Conservation (phyloP, 1,140 invertebrate species). For the Leptonema lineaticorne region DNA sequence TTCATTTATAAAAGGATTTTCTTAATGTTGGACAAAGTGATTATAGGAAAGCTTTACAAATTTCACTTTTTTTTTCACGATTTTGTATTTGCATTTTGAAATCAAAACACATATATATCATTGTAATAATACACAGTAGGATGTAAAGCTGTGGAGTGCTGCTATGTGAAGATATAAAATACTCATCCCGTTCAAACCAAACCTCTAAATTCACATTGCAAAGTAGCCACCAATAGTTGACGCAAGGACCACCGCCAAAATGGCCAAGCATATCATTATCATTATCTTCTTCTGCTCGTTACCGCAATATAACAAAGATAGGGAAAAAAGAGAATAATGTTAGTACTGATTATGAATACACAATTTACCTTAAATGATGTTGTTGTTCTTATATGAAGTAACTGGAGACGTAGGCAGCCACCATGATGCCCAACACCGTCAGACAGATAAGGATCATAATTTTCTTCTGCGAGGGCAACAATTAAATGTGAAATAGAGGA, state of each 20-base stretch:
- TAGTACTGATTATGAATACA: conserved; percentile 48
- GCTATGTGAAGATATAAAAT: conserved; percentile 37
- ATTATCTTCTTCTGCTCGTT: conserved; percentile 94
- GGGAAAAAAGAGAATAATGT: conserved; percentile 54
- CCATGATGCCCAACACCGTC: conserved; percentile 82
- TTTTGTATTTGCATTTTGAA: no score
- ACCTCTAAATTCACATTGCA: conserved; percentile 39
- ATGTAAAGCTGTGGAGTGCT: conserved; percentile 37
- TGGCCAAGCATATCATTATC: conserved; percentile 89
- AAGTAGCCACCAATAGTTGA: conserved; percentile 74
- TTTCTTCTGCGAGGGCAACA: conserved; percentile 84
- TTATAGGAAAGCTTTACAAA: no score
- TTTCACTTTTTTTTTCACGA: no score
- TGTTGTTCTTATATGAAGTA: conserved; percentile 49
- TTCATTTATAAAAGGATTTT: no score
- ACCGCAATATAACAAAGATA: conserved; percentile 46
- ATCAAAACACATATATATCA: no score
- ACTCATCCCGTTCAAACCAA: conserved; percentile 29
- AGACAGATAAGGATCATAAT: conserved; percentile 98
- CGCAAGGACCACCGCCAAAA: conserved; percentile 73
- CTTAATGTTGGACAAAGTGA: no score
- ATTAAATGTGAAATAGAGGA: conserved; percentile 4
- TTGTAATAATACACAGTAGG: conserved; percentile 8
- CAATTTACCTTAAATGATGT: conserved; percentile 41
- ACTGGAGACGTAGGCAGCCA: conserved; percentile 64